Percentiles rank a stretch among this genome's conserved stretches.
phyloP scores from a whole-genome alignment of 2,113 vertebrate genomes.

The Cervus canadensis region DNA sequence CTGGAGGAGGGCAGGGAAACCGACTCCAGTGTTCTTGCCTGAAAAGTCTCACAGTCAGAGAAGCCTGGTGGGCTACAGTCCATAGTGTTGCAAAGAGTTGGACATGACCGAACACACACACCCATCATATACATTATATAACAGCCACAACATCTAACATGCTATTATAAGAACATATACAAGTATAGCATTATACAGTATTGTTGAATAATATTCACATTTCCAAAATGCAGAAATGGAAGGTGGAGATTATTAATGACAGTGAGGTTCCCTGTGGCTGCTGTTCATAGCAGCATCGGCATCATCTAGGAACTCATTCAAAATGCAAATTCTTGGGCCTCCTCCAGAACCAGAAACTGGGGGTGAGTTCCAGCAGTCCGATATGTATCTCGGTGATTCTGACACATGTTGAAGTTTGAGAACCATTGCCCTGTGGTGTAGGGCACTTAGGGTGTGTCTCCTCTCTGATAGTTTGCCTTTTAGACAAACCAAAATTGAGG shows the following conservation, averaged over 20 bases:
- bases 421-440: background rate
- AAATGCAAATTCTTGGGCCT: background rate
- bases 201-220: background rate
- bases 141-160: background rate
- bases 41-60: background rate
- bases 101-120: background rate
- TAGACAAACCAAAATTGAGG: background rate
- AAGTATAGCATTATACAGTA: background rate
- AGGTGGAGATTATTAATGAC: background rate
- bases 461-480: background rate
- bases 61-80: background rate
- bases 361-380: background rate
- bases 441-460: background rate
- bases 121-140: background rate
- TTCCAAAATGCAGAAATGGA: background rate
- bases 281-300: background rate
- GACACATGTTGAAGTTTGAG: background rate
- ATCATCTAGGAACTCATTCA: background rate
- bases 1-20: background rate
- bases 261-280: background rate
- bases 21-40: background rate
- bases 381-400: background rate
- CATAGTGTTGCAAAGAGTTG: background rate
- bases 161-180: background rate
- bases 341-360: background rate